Conservation (phyloP, 2,113 vertebrate genomes). For the Lophura nycthemera region DNA sequence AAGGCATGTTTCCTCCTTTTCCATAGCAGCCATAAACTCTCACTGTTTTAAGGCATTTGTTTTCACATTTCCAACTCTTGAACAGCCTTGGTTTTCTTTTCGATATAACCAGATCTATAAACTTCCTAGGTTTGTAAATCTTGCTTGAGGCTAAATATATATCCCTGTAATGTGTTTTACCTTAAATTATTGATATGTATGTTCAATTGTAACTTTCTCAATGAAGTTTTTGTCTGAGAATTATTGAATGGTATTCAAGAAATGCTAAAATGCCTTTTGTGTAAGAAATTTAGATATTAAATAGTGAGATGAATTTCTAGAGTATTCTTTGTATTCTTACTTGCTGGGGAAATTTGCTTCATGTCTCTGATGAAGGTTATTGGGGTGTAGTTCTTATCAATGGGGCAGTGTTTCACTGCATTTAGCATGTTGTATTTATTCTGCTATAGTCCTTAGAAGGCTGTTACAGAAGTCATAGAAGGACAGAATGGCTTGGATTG, state of each 20-base stretch:
- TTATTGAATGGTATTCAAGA: constrained; percentile 59
- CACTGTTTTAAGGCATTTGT: neutral
- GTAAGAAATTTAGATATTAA: constrained; percentile 74
- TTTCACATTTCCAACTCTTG: neutral
- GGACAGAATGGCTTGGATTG: no score
- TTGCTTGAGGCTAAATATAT: constrained; percentile 50
- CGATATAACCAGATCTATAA: constrained; percentile 47
- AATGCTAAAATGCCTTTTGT: constrained; percentile 59
- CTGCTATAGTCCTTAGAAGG: neutral
- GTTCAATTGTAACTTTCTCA: constrained; percentile 53
- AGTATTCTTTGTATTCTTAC: constrained; percentile 70
- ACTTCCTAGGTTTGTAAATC: constrained; percentile 44
- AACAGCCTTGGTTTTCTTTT: constrained; percentile 17
- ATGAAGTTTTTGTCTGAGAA: constrained; percentile 61
- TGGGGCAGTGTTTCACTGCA: neutral
- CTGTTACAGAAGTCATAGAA: neutral
- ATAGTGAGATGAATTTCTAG: constrained; percentile 72
- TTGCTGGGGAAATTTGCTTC: constrained; percentile 32
- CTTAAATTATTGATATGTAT: constrained; percentile 60
- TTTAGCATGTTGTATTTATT: neutral
- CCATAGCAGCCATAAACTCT: neutral
- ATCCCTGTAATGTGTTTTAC: constrained; percentile 64
- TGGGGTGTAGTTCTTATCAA: neutral
- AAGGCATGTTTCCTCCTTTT: neutral
- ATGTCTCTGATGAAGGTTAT: neutral